phyloP scores from a whole-genome alignment of 2,113 vertebrate genomes.

The Dicentrarchus labrax region DNA sequence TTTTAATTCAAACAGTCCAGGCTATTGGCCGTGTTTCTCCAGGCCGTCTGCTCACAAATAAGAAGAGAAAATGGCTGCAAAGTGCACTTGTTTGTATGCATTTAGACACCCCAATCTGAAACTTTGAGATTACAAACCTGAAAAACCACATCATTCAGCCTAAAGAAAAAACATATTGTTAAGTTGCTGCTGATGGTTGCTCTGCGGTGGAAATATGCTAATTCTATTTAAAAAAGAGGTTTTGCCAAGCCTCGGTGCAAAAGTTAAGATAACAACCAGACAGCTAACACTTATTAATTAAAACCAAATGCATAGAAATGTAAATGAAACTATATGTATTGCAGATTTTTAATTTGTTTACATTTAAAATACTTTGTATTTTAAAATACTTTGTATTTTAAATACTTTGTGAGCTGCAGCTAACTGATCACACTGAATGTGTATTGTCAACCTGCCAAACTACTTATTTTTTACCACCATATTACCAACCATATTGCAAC shows the following conservation, averaged over 20 bases:
- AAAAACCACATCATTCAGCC: neutral
- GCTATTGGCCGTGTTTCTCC: slow-evolving; percentile 19
- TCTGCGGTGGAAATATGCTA: neutral
- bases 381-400: too few species aligned
- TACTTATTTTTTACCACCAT: slow-evolving; percentile 14
- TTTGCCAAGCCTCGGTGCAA: neutral
- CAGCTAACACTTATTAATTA: slow-evolving; percentile 33
- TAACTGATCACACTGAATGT: neutral
- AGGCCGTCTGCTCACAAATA: neutral
- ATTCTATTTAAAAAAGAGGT: neutral
- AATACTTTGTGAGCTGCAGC: neutral
- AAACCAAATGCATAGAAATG: slow-evolving; percentile 20
- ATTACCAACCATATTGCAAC: slow-evolving; percentile 27
- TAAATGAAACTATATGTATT: neutral
- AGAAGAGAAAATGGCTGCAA: slow-evolving; percentile 3
- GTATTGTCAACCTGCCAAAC: slow-evolving; percentile 16
- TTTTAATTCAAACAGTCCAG: slow-evolving; percentile 59
- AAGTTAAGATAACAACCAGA: neutral
- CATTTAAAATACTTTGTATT: neutral
- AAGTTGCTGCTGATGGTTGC: neutral
- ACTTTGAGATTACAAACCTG: neutral
- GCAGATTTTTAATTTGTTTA: neutral
- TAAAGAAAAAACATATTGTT: neutral
- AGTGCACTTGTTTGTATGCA: neutral
- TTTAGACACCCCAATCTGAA: neutral